Conservation (phyloP, 35 echinoderm and acorn worm species). For the Heliocidaris erythrogramma region DNA sequence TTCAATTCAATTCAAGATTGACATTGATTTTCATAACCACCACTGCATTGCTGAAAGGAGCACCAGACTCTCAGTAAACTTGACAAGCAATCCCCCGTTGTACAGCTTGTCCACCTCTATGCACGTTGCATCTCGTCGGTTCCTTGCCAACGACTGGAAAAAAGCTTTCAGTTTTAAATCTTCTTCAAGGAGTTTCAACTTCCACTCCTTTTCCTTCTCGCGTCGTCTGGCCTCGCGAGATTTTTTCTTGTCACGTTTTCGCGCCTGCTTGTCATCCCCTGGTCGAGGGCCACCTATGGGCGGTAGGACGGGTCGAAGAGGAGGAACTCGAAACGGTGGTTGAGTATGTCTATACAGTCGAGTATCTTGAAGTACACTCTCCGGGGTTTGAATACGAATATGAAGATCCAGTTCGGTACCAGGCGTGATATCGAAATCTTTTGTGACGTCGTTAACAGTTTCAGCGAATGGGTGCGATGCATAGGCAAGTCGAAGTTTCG, state of each 20-base stretch:
- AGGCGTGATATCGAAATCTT: background rate
- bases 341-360: background rate
- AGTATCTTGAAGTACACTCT: background rate
- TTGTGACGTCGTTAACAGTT: background rate
- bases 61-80: background rate
- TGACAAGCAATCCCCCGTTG: background rate
- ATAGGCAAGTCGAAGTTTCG: background rate
- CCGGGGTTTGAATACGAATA: background rate
- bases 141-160: background rate
- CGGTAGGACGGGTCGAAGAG: background rate
- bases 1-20: background rate
- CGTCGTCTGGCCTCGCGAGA: background rate
- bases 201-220: background rate
- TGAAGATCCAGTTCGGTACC: background rate
- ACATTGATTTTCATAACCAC: background rate
- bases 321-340: background rate
- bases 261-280: background rate
- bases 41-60: conserved; percentile 14
- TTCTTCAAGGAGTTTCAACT: background rate
- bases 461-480: background rate
- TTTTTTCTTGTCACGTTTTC: background rate
- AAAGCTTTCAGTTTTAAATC: background rate
- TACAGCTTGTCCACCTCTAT: conserved; percentile 10
- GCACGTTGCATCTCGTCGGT: background rate
- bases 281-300: background rate